A percentile compares a stretch with the other conserved stretches of the same genome.
phyloP scores from a whole-genome alignment of 2,888 invertebrate species.

The Acanthosepion pharaonis region DNA sequence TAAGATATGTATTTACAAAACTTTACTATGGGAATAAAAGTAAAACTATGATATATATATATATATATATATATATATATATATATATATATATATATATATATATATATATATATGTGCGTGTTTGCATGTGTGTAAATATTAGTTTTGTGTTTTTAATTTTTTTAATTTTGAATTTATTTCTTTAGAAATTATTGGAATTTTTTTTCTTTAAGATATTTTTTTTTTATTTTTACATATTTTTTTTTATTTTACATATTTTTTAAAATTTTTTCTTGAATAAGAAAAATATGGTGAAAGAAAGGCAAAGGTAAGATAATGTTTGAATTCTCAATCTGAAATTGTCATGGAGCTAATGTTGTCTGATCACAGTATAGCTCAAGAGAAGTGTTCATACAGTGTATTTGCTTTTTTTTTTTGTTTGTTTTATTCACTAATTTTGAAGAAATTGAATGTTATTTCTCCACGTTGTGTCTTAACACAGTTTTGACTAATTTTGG shows the following conservation, averaged over 20 bases:
- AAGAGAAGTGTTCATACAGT: background rate
- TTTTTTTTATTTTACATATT: background rate
- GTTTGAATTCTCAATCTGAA: conserved; percentile 21
- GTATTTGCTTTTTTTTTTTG: background rate
- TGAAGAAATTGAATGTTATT: background rate
- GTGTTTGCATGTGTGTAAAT: background rate
- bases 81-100: conserved; percentile 38
- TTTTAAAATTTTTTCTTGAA: background rate
- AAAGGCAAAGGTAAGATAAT: conserved; percentile 1
- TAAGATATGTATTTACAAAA: background rate
- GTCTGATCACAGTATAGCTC: background rate
- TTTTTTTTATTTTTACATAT: background rate
- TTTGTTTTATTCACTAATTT: background rate
- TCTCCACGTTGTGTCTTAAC: background rate
- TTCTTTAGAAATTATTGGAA: background rate
- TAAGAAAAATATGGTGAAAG: background rate
- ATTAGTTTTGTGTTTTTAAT: background rate
- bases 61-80: conserved; percentile 47
- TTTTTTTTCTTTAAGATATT: background rate
- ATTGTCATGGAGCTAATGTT: conserved; percentile 23
- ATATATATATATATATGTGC: background rate
- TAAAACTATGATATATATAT: background rate
- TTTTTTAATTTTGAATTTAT: background rate
- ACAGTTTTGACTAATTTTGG: background rate
- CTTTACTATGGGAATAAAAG: background rate